These are phyloP conservation scores for Meloidogyne floridensis DNA, from an alignment of 1,140 invertebrate species.

Conservation along the genomic window DNA sequence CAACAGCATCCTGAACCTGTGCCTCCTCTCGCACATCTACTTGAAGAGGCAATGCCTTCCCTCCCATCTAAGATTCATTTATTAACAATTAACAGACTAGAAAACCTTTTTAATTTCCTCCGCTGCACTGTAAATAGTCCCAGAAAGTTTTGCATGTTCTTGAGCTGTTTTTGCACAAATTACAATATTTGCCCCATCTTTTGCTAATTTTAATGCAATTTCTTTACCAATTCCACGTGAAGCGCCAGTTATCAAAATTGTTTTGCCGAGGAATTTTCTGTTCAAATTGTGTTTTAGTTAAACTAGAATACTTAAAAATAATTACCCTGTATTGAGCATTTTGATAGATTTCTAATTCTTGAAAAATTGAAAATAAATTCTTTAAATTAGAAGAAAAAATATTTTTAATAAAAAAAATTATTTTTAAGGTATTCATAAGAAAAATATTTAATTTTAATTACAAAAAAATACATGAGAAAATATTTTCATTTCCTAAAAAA, in stretches of 20 bases:
- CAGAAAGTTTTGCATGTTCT: conserved; percentile 89
- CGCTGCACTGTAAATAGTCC: conserved; percentile 93
- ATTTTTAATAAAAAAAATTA: no score
- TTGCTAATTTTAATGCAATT: conserved; percentile 84
- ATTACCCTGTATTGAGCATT: conserved; percentile 42
- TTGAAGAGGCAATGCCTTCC: conserved; percentile 85
- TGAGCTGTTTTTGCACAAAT: conserved; percentile 64
- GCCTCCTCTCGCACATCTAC: conserved; percentile 89
- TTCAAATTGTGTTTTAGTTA: conserved; percentile 40
- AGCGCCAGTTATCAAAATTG: conserved; percentile 91
- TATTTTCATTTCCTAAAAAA: not conserved
- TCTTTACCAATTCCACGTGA: conserved; percentile 91
- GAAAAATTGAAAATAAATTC: no score
- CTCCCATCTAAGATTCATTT: conserved; percentile 87
- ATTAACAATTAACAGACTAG: no score
- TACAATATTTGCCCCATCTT: conserved; percentile 74
- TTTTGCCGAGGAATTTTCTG: conserved; percentile 82
- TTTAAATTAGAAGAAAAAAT: no score
- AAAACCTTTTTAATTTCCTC: conserved; percentile 79
- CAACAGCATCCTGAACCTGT: conserved; percentile 81
- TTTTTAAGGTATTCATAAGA: not conserved
- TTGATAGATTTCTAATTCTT: not conserved
- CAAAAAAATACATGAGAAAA: no score
- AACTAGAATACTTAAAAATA: not conserved
- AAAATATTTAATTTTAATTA: not conserved